Evolutionary conservation across 2,888 invertebrate genomes (phyloP).

Genomic region (Sabatieria punctata): DNA sequence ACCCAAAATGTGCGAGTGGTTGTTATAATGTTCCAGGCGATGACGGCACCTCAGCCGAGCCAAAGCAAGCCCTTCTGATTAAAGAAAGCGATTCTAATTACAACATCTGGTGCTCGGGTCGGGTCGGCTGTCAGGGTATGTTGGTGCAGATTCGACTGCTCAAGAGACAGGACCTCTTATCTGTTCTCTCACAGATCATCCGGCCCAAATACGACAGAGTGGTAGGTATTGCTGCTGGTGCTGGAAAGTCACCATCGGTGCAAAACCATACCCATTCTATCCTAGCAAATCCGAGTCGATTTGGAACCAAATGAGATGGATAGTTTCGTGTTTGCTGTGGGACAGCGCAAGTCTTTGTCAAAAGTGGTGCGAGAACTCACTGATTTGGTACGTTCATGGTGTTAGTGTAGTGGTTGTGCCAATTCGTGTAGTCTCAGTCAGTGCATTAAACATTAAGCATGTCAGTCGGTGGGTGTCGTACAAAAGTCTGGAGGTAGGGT

Average conservation of each 20-base stretch:
- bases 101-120: slow-evolving; percentile 84
- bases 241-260: too few relatives aligned
- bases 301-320: slow-evolving; percentile 72
- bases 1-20: too few relatives aligned
- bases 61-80: slow-evolving; percentile 43
- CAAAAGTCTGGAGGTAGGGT: too few relatives aligned
- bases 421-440: too few relatives aligned
- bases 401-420: too few relatives aligned
- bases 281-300: too few relatives aligned
- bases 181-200: slow-evolving; percentile 61
- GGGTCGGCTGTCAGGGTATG: slow-evolving; percentile 90
- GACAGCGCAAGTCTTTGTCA: slow-evolving; percentile 66
- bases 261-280: too few relatives aligned
- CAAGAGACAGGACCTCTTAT: slow-evolving; percentile 86
- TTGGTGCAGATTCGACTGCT: slow-evolving; percentile 79
- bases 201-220: slow-evolving; percentile 71
- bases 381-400: slow-evolving; percentile 57
- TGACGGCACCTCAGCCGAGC: slow-evolving; percentile 45
- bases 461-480: too few relatives aligned
- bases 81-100: slow-evolving; percentile 90
- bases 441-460: too few relatives aligned
- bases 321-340: slow-evolving; percentile 74
- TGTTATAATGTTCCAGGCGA: slow-evolving; percentile 46
- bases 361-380: slow-evolving; percentile 76
- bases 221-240: too few relatives aligned